Evolutionary conservation across 2,888 invertebrate genomes (phyloP).

Genomic region (Philereme vetulata): DNA sequence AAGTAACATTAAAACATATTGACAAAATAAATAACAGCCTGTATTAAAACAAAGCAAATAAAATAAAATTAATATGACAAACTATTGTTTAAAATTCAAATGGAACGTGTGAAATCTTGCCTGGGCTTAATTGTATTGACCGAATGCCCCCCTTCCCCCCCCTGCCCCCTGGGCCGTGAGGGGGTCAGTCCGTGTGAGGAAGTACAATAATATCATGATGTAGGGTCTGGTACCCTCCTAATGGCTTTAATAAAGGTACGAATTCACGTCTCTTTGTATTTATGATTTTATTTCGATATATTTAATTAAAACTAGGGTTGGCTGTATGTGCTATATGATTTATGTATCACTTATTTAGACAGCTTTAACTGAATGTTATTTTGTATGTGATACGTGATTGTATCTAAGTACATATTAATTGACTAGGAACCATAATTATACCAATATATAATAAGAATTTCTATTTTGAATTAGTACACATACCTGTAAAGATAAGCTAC

Average conservation of each 20-base stretch:
- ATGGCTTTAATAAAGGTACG: slow-evolving; percentile 82
- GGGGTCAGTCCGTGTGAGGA: slow-evolving; percentile 64
- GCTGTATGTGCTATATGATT: not conserved
- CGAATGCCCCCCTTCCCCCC: slow-evolving; percentile 55
- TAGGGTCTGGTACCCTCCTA: slow-evolving; percentile 67
- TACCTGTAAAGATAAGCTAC: too few species aligned
- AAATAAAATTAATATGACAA: slow-evolving; percentile 83
- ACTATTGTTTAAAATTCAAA: slow-evolving; percentile 84
- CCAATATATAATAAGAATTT: too few species aligned
- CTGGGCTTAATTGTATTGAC: slow-evolving; percentile 80
- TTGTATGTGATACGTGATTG: too few species aligned
- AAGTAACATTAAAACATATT: too few species aligned
- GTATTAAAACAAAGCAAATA: slow-evolving; percentile 59
- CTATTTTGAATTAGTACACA: too few species aligned
- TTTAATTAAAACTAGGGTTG: slow-evolving; percentile 71
- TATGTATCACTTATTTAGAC: too few species aligned
- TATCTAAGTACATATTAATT: too few species aligned
- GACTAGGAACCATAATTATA: too few species aligned
- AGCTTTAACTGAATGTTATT: too few species aligned
- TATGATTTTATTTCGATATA: slow-evolving; percentile 81
- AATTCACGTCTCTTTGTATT: slow-evolving; percentile 72
- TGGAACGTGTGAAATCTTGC: slow-evolving; percentile 81
- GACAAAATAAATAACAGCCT: slow-evolving; percentile 49
- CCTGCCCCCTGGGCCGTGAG: slow-evolving; percentile 33
- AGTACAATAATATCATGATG: slow-evolving; percentile 72